Evolutionary conservation across 1,140 invertebrate genomes (phyloP), one percentile per base, ranked within the genome.

Genomic region (Liolophura sinensis): DNA sequence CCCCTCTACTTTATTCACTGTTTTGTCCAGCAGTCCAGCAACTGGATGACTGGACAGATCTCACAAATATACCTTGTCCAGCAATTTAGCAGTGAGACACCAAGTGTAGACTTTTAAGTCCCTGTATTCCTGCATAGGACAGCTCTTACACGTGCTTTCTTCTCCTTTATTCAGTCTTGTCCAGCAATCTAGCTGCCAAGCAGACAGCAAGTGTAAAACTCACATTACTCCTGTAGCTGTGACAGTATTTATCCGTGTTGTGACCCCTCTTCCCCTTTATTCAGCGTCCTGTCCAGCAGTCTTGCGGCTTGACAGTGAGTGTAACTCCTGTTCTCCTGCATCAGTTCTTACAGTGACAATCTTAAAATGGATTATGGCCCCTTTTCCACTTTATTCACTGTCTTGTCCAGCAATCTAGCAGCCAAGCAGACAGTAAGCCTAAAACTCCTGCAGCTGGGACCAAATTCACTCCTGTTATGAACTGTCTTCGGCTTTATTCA

Each of bases 381-480:
- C 51, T 52, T 50, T 50, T 52, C 46, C 46, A 63, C 25, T n/a
- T n/a, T n/a, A n/a, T n/a, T n/a, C n/a, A n/a, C n/a, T n/a, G n/a
- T n/a, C n/a, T 80, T 82, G 18, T 67, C 69, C 65, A 82, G 59
- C 67, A 84, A 78, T 65, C 74, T 77, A 15, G 68, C 54, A 27
- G 88, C 82, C 47, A 88, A 76, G 65, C 85, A 73, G 55, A 79
- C 65, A 4, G 78, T 77, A 76, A n/a, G n/a, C n/a, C n/a, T n/a
- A n/a, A n/a, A n/a, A n/a, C 14, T n/a, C 14, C 49, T 15, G n/a
- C 14, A 15, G 49, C n/a, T 51, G 49, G n/a, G 14, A 15, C 14
- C 49, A 51, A n/a, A n/a, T 15, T 15, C n/a, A 51, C 49, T 15
- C n/a, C n/a, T 51, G 20, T 55, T 22, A 11, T n/a, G 25, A 63